Evolutionary conservation across 2,888 invertebrate species (phyloP).

Genomic region (Lordiphosa andalusiaca): DNA sequence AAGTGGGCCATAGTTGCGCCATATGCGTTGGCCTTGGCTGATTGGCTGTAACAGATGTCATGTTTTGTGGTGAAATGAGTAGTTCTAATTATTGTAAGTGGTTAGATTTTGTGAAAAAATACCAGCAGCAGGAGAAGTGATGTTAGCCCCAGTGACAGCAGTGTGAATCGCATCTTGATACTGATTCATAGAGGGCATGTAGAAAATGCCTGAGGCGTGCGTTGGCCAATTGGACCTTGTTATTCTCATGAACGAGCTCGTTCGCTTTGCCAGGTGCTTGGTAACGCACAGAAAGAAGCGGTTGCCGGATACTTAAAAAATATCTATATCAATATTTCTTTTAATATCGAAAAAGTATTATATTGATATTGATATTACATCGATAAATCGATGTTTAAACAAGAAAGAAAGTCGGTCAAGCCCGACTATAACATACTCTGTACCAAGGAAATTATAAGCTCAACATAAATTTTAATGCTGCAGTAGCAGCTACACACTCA

Average conservation of each 20-base stretch:
- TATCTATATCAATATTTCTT: too few relatives aligned
- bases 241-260: background rate
- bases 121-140: constrained; percentile 12
- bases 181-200: constrained; percentile 8
- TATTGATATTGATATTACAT: too few relatives aligned
- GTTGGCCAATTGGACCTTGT: background rate
- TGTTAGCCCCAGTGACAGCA: constrained; percentile 2
- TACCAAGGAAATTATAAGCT: too few relatives aligned
- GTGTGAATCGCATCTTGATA: constrained; percentile 24
- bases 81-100: constrained; percentile 6
- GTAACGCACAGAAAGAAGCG: too few relatives aligned
- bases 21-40: constrained; percentile 5
- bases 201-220: background rate
- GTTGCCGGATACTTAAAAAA: too few relatives aligned
- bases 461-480: too few relatives aligned
- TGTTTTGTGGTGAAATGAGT: background rate
- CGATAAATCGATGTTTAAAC: too few relatives aligned
- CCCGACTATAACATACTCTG: too few relatives aligned
- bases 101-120: constrained; percentile 11
- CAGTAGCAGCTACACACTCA: too few relatives aligned
- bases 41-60: constrained; percentile 1
- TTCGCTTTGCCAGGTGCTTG: background rate
- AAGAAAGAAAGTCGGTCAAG: too few relatives aligned
- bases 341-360: too few relatives aligned
- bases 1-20: constrained; percentile 47